Evolutionary conservation across 2,888 invertebrate species (phyloP), one percentile per base, ranked within the genome.

Genomic region (Hypomecis punctinalis): DNA sequence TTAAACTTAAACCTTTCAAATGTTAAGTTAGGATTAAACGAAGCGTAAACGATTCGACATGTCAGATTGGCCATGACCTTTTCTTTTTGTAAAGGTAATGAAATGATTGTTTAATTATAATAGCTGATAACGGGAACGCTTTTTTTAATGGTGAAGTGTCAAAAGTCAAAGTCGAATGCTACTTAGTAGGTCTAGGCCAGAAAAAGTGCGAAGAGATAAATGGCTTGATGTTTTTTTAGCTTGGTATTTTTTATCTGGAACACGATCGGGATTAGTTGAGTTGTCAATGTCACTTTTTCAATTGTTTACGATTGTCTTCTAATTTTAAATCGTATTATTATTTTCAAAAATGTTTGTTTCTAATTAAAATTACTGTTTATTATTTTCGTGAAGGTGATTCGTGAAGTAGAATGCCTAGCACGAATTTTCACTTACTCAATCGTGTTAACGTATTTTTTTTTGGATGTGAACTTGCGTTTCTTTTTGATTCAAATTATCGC

Each of bases 1-100:
- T 54, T 42, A 61, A 61, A 60, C 54, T 56, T 60, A 61, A 63
- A 8, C 37, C 52, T 46, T 47, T 56, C n/a, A 47, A 47, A 39
- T 39, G 56, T 47, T 39, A 23, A 53, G 43, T 36, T 54, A 39
- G 36, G 48, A 45, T 52, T 13, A 36, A 57, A 57, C 53, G 46
- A 43, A 57, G 58, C 42, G 60, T 63, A 53, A 63, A 58, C 45
- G 13, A 52, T 63, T 58, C 8, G 35, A 47, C 10, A 23, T 10
- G 49, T 5, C 48, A 10, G 33, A 11, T 36, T 43, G 42, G 13
- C 58, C 58, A 9, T 63, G 63, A 54, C 48, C 53, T 59, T 53
- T 61, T 23, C 6, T 37, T 57, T 62, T 62, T 37, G 0, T 35
- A 46, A 45, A 48, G 11, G 55, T 37, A 48, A 54, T 49, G 49